Evolutionary conservation across 1,140 invertebrate species (phyloP).

Genomic region (Zaprionus capensis): DNA sequence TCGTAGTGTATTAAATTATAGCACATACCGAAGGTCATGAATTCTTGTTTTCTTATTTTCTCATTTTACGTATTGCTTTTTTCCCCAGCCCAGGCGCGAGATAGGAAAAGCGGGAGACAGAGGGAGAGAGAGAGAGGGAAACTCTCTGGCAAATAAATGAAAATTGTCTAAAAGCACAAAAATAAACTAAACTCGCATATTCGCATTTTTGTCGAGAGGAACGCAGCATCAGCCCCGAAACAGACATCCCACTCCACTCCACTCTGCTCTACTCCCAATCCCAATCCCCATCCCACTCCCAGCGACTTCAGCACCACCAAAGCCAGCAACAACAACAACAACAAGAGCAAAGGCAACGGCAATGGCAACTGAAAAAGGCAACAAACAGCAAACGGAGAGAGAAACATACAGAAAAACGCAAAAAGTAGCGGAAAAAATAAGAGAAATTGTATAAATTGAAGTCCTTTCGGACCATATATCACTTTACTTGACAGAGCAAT

Average conservation of each 20-base stretch:
- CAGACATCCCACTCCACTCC: not conserved
- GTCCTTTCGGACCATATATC: slow-evolving; percentile 84
- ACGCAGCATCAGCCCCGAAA: slow-evolving; percentile 62
- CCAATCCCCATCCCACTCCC: slow-evolving; percentile 9
- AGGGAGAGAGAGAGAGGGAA: not conserved
- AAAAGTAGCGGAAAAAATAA: slow-evolving; percentile 82
- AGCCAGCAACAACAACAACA: slow-evolving; percentile 61
- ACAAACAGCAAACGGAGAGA: slow-evolving; percentile 47
- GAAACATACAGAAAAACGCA: slow-evolving; percentile 67
- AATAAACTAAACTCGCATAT: slow-evolving; percentile 84
- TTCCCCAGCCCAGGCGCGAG: slow-evolving; percentile 8
- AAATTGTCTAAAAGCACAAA: slow-evolving; percentile 83
- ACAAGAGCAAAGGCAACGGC: slow-evolving; percentile 54
- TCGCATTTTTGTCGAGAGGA: slow-evolving; percentile 79
- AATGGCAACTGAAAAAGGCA: slow-evolving; percentile 66
- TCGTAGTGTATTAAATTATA: slow-evolving; percentile 79
- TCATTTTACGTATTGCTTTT: slow-evolving; percentile 79
- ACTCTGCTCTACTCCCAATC: not conserved
- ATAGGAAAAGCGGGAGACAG: not conserved
- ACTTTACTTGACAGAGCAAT: slow-evolving; percentile 84
- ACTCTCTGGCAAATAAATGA: slow-evolving; percentile 74
- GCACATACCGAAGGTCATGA: slow-evolving; percentile 80
- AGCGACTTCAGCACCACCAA: slow-evolving; percentile 50
- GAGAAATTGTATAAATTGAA: slow-evolving; percentile 84
- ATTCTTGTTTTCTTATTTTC: slow-evolving; percentile 74